Base-by-base conservation (phyloP, 2,113 vertebrate species). In the Poicephalus meyeri region DNA sequence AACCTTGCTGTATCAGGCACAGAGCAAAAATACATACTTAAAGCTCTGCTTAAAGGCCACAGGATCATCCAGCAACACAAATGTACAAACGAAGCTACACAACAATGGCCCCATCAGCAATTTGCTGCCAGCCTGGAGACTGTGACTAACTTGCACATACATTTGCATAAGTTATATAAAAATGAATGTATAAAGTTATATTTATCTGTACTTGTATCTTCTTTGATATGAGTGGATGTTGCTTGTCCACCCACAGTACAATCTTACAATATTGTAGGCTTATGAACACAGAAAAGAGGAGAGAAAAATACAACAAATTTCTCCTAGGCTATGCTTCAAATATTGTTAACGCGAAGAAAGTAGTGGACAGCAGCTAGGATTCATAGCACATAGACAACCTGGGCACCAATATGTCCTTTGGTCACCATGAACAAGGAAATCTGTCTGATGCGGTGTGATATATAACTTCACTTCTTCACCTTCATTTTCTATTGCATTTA, bases 121-220 rank as follows among this genome's bases (percentile, higher is more conserved):
- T 96, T 84, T 97, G 91, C 96, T 96, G 91, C 81, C 91, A 98
- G 96, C 95, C 93, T 86, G 94, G 80, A 90, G 76, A 96, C 96
- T 96, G 95, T 94, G 95, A 92, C 97, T 98, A 97, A 95, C 80
- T 95, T 86, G 82, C 73, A n/a, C 95, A 96, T 96, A 96, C 89
- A 94, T 96, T 96, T 94, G 79, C 96, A 97, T 97, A 96, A 93
- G 95, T 97, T 96, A 97, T 88, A 84, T 97, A 96, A 96, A 97
- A 96, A 95, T 78, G 95, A 96, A 97, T 88, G 86, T 88, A 96
- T 94, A 95, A 95, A 94, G 92, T 93, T 95, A 95, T 96, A 96
- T 96, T 94, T 97, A 92, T 96, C 96, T 97, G 95, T 97, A 93
- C 96, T 96, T 97, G 86, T 95, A 94, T 95, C 91, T 94, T 91